Conservation (phyloP, 2,797 vertebrate genomes). For the Karalla daura region DNA sequence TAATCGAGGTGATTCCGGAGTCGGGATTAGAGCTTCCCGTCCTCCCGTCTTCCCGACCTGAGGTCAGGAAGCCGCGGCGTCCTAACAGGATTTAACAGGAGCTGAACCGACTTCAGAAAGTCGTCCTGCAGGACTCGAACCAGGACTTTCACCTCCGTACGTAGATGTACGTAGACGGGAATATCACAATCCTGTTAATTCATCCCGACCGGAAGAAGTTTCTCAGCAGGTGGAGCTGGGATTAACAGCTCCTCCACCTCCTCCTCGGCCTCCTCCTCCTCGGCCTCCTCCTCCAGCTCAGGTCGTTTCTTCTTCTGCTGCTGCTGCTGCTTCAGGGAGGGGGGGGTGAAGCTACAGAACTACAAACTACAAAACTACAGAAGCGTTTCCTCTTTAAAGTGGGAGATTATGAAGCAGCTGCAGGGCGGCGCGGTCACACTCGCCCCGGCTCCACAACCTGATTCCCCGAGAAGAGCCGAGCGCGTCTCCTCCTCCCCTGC, state of each 20-base stretch:
- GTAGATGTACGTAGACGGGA: too few species aligned
- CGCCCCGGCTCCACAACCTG: conserved; percentile 48
- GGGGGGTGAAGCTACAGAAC: too few species aligned
- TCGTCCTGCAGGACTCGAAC: too few species aligned
- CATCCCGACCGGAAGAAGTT: not conserved
- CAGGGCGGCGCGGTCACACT: conserved; percentile 55
- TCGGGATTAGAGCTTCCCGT: too few species aligned
- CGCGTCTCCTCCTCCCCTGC: conserved; percentile 65
- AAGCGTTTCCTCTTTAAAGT: conserved; percentile 8
- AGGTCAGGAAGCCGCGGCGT: not conserved
- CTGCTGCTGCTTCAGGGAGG: too few species aligned
- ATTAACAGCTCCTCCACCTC: not conserved
- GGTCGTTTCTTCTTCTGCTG: too few species aligned
- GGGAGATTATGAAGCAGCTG: conserved; percentile 24
- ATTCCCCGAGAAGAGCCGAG: conserved; percentile 37
- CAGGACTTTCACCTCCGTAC: too few species aligned
- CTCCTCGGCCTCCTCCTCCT: too few species aligned
- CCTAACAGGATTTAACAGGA: not conserved
- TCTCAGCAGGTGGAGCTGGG: conserved; percentile 16
- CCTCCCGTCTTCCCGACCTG: not conserved
- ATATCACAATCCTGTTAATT: too few species aligned
- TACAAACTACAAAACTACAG: too few species aligned
- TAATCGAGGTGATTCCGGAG: too few species aligned
- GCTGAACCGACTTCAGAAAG: too few species aligned
- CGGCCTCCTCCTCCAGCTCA: not conserved